Evolutionary conservation across 2,888 invertebrate species (phyloP), one percentile per base, ranked within the genome.

Genomic region (Anticlea derivata): DNA sequence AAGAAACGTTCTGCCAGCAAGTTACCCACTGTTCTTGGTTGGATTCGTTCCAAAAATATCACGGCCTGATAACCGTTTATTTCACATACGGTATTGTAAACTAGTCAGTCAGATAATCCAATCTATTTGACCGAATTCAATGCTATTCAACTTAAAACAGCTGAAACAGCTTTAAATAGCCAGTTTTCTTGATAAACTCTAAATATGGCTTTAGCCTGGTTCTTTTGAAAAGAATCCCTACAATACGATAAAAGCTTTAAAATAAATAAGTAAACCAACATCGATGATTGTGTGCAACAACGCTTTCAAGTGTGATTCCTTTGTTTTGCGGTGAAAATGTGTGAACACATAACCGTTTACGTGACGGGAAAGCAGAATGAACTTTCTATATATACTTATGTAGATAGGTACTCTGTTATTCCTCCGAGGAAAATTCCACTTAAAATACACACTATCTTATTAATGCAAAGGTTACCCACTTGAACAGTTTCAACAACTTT

Each of bases 291-390:
- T 3, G 4, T 3, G 17, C 17, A 17, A 31, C 23, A 29, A 13
- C 23, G 38, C 53, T 44, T 50, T 50, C 51, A 49, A 50, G 48
- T 47, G 30, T 41, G 40, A 48, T 49, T 53, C 47, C 64, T 67
- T 73, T 72, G 68, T 70, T 59, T 55, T 63, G 67, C 46, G 48
- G 70, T 60, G 69, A 73, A 70, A 70, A 73, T 70, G 63, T 73
- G 66, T 68, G 71, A 75, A 63, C 50, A 55, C 50, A 55, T 51
- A 51, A 57, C 49, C 27, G 55, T 54, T 33, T 41, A 65, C 62
- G 69, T 66, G 70, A 60, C 62, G 52, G 60, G 67, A 69, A 70
- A 69, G 65, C 64, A 59, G 67, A 68, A 51, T 71, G 47, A 63
- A 60, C 70, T 71, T 69, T 71, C 70, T 66, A 64, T 52, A n/a